Conservation (phyloP, 2,113 vertebrate genomes). For the Grus americana region DNA sequence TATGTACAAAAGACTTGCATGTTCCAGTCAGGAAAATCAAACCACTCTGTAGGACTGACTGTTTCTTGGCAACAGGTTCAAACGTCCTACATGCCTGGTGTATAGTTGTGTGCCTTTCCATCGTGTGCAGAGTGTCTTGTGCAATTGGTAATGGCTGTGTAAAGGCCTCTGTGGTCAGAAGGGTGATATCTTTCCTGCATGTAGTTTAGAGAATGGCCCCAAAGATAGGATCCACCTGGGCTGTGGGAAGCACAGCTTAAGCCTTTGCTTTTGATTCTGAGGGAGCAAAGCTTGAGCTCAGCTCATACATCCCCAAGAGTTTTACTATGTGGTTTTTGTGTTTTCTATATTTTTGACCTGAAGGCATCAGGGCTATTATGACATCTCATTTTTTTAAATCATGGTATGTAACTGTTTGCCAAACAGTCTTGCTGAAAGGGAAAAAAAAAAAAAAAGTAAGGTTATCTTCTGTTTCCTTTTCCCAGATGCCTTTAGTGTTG, state of each 20-base stretch:
- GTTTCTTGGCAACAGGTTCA: background rate
- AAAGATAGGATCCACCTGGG: background rate
- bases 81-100: fast-evolving
- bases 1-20: background rate
- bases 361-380: background rate
- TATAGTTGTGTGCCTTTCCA: background rate
- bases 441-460: background rate
- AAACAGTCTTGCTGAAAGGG: background rate
- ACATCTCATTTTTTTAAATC: background rate
- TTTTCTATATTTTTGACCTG: background rate
- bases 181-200: background rate
- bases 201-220: background rate
- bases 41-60: background rate
- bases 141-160: background rate
- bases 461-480: background rate
- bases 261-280: background rate
- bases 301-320: background rate
- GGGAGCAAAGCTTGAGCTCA: background rate
- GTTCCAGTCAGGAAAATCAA: background rate
- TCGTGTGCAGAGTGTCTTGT: background rate
- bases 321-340: background rate
- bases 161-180: background rate
- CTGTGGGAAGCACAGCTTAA: background rate
- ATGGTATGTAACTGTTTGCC: background rate
- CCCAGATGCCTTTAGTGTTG: background rate